Evolutionary conservation across 1,140 invertebrate genomes (phyloP).

Genomic region (Heliconius hewitsoni): DNA sequence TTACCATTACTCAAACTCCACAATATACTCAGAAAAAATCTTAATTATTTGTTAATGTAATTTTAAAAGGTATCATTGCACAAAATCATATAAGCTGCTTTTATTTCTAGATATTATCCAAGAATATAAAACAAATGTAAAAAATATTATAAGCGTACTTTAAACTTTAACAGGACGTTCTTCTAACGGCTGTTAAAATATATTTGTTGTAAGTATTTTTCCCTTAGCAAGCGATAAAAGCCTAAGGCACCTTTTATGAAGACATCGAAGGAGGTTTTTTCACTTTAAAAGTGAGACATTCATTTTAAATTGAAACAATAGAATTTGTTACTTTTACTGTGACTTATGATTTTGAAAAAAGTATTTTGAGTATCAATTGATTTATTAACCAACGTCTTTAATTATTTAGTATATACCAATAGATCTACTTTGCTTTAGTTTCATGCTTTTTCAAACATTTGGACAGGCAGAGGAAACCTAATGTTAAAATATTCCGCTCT

Average conservation of each 20-base stretch:
- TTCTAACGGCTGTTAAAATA: conserved; percentile 18
- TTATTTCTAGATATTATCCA: neutral
- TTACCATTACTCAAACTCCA: too few species aligned
- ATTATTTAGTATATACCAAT: too few species aligned
- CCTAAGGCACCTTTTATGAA: conserved; percentile 17
- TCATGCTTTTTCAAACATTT: neutral
- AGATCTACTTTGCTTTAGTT: neutral
- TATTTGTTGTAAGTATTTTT: conserved; percentile 58
- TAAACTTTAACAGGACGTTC: conserved; percentile 26
- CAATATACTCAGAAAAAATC: too few species aligned
- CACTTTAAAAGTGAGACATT: neutral
- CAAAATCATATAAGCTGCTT: too few species aligned
- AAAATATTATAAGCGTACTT: conserved; percentile 20
- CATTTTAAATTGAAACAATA: neutral
- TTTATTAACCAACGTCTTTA: too few species aligned
- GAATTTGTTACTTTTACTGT: too few species aligned
- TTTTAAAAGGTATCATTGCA: too few species aligned
- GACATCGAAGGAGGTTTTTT: neutral
- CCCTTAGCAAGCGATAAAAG: conserved; percentile 62
- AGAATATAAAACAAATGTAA: neutral
- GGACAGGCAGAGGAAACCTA: neutral
- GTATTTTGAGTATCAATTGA: too few species aligned
- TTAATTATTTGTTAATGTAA: too few species aligned
- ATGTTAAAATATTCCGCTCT: neutral
- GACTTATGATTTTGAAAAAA: too few species aligned